Evolutionary conservation across 2,888 invertebrate genomes (phyloP), one percentile per base, ranked within the genome.

Genomic region (Cerceris rybyensis): DNA sequence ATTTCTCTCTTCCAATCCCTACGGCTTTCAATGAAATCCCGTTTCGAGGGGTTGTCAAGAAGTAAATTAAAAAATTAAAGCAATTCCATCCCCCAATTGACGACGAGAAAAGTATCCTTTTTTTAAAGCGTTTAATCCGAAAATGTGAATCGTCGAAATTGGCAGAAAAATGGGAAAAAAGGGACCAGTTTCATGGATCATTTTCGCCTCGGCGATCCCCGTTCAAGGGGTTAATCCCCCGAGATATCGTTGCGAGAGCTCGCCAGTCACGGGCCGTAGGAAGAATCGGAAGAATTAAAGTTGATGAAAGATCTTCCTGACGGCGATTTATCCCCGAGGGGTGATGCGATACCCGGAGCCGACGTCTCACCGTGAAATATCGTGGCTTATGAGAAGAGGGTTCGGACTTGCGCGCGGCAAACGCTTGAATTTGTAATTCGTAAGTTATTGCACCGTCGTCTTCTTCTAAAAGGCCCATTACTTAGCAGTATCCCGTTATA

Each of bases 371-470:
- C 65, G 82, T 85, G 88, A 88, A 86, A 86, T 87, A 87, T 88
- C 80, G 84, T 82, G 84, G 83, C 81, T 84, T 86, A 86, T 77
- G 85, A 81, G 85, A 85, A 72, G 69, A 65, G 70, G 67, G 73
- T 66, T 59, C 73, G 42, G 71, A 57, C 50, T 54, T 65, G 70
- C 70, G 28, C 70, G 73, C 69, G 77, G 83, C 82, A 69, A 28
- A 55, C 83, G 75, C 84, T 87, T 88, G 88, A 87, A 87, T 87
- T 85, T 87, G 86, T 87, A 85, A 88, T 87, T 87, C 82, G 79
- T 87, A 84, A 87, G 79, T 87, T 87, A 87, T 88, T 72, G 84
- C 84, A 55, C 61, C 81, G 84, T 87, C 85, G 75, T 69, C 72
- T 66, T 81, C 80, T 80, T 85, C 84, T 81, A 87, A 82, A 78